These are phyloP conservation scores for Frankliniella intonsa DNA, from an alignment of 2,888 invertebrate genomes.

Conservation along the genomic window DNA sequence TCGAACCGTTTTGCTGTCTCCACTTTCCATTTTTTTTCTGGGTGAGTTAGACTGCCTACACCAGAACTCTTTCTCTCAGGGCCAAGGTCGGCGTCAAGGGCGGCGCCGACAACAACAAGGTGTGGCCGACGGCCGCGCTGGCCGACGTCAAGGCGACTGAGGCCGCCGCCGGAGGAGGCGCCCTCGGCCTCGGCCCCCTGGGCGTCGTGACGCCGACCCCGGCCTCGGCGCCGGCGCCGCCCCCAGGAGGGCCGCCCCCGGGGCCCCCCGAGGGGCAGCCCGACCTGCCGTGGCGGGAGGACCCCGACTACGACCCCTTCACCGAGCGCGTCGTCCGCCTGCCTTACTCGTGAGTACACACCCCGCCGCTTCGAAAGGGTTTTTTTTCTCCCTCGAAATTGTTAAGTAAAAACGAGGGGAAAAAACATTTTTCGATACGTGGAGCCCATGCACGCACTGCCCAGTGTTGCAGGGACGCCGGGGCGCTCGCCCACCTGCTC, in stretches of 20 bases:
- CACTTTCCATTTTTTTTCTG: no score
- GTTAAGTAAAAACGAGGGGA: no score
- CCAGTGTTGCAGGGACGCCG: slow-evolving; percentile 5
- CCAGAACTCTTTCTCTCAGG: neutral
- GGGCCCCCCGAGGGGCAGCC: neutral
- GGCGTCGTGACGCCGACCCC: neutral
- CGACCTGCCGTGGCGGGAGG: slow-evolving; percentile 3
- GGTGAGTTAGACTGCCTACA: no score
- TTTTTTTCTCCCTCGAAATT: no score
- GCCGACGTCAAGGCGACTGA: neutral
- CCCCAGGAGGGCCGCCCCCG: neutral
- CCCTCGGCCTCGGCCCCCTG: neutral
- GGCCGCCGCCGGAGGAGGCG: neutral
- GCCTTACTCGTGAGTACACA: neutral
- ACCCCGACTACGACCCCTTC: neutral
- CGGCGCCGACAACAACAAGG: neutral
- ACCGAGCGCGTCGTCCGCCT: neutral
- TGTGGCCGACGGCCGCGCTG: neutral
- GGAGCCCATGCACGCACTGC: neutral
- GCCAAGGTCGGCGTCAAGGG: neutral
- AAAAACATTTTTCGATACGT: no score
- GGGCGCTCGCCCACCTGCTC: neutral
- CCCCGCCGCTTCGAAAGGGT: no score
- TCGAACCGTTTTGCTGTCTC: no score
- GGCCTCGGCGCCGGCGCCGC: neutral